These are phyloP conservation scores for Margarornis squamiger DNA, from an alignment of 2,797 vertebrate genomes.

Conservation along the genomic window DNA sequence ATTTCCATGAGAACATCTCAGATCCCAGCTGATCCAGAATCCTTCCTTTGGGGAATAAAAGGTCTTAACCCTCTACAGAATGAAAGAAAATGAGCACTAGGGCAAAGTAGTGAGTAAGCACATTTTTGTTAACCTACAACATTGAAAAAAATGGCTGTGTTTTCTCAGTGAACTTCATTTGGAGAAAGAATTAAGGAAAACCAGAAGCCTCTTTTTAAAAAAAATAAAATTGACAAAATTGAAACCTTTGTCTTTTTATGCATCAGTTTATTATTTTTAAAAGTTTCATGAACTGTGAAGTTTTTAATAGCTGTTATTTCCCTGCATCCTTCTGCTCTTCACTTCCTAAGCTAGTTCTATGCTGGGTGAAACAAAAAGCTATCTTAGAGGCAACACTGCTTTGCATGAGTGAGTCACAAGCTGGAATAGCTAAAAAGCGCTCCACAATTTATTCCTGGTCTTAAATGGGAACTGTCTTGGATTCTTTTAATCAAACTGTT, in stretches of 20 bases:
- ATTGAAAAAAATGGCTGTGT: background rate
- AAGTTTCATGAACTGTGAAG: background rate
- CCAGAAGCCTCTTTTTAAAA: background rate
- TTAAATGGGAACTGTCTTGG: background rate
- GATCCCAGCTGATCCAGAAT: background rate
- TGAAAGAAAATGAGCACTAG: background rate
- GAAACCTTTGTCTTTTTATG: background rate
- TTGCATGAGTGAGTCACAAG: constrained; percentile 15
- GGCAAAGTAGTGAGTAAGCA: background rate
- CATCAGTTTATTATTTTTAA: background rate
- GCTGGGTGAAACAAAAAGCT: background rate
- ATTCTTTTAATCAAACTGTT: background rate
- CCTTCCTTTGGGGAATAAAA: background rate
- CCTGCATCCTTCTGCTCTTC: background rate
- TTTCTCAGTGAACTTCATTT: background rate
- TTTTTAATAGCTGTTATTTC: background rate
- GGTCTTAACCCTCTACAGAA: background rate
- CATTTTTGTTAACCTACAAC: background rate
- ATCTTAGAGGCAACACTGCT: background rate
- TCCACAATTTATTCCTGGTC: background rate
- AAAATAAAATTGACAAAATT: background rate
- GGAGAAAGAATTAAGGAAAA: background rate
- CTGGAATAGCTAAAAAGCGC: constrained; percentile 15
- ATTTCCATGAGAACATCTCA: background rate
- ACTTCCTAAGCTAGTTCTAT: background rate